These are phyloP conservation scores for Siniperca undulata DNA, from an alignment of 2,797 vertebrate species.

Conservation along the genomic window DNA sequence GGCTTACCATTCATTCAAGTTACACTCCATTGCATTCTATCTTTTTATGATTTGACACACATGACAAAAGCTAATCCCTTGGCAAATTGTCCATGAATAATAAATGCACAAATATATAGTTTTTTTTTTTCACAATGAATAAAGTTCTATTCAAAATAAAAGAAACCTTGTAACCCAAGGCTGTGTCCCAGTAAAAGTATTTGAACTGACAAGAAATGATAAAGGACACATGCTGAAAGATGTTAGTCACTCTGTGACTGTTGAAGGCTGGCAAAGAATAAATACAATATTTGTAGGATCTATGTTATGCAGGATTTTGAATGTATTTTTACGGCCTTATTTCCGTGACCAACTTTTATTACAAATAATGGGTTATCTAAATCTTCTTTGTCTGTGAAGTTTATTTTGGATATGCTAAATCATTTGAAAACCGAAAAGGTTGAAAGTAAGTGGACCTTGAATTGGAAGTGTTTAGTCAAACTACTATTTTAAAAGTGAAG, in stretches of 20 bases:
- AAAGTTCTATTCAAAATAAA: not conserved
- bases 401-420: not conserved
- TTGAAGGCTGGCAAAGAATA: not conserved
- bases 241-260: not conserved
- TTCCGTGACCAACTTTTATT: not conserved
- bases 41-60: not conserved
- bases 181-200: not conserved
- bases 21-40: slow-evolving; percentile 22
- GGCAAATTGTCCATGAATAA: not conserved
- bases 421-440: not conserved
- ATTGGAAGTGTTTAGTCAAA: not conserved
- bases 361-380: not conserved
- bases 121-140: not conserved
- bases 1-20: slow-evolving; percentile 24
- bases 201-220: not conserved
- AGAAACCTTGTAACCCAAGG: not conserved
- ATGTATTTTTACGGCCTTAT: not conserved
- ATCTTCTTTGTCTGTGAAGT: not conserved
- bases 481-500: not conserved
- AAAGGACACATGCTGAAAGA: not conserved
- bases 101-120: not conserved
- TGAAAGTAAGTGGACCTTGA: not conserved
- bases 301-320: not conserved
- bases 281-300: not conserved
- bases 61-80: not conserved